These are phyloP conservation scores for Sphaeramia orbicularis DNA, from an alignment of 2,797 vertebrate species.

Conservation along the genomic window DNA sequence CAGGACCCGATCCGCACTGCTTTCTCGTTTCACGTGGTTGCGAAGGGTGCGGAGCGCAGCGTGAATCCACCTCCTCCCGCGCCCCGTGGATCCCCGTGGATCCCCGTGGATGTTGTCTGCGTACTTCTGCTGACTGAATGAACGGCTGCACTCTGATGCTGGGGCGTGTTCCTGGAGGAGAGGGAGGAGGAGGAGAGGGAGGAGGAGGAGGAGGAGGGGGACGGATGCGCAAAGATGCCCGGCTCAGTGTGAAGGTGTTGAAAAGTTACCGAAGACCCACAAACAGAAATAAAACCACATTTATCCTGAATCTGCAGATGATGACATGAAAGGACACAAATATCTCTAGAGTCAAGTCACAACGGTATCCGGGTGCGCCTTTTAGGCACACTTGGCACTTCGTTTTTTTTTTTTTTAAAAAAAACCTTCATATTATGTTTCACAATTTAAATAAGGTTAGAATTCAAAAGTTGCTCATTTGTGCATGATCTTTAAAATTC, in stretches of 20 bases:
- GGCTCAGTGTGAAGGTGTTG: constrained; percentile 5
- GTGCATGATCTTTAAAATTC: too few species aligned
- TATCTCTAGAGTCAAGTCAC: too few species aligned
- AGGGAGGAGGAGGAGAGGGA: background rate
- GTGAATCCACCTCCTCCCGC: constrained; percentile 21
- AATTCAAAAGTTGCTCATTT: too few species aligned
- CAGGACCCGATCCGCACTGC: background rate
- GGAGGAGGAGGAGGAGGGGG: background rate
- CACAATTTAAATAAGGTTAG: too few species aligned
- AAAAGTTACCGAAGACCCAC: constrained; percentile 33
- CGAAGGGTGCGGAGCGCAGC: constrained; percentile 2
- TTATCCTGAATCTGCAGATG: too few species aligned
- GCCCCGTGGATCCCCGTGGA: constrained; percentile 2
- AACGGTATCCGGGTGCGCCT: too few species aligned
- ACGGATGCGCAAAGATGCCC: constrained; percentile 46
- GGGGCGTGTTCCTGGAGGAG: constrained; percentile 58
- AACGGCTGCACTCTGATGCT: constrained; percentile 16
- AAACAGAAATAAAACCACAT: too few species aligned
- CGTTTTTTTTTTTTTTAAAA: too few species aligned
- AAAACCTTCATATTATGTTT: too few species aligned
- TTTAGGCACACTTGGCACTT: too few species aligned
- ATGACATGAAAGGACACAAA: too few species aligned
- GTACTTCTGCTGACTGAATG: constrained; percentile 20
- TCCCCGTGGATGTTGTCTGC: constrained; percentile 12
- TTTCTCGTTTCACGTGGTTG: background rate